Evolutionary conservation across 2,797 vertebrate genomes (phyloP).

Genomic region (Danio tinwini): DNA sequence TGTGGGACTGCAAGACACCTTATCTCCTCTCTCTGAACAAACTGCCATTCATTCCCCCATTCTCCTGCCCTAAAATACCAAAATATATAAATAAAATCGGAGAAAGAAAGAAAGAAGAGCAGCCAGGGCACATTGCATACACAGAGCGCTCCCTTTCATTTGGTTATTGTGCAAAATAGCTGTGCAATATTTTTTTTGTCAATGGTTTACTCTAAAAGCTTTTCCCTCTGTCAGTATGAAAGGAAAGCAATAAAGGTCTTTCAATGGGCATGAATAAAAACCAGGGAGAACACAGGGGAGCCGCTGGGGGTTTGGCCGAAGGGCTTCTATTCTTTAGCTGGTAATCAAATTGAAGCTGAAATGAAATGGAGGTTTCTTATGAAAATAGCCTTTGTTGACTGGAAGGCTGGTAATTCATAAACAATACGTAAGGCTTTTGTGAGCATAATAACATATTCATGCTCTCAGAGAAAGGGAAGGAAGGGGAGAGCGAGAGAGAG

Average conservation of each 20-base stretch:
- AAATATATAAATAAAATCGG: conserved; percentile 70
- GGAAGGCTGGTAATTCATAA: conserved; percentile 99
- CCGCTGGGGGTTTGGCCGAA: conserved; percentile 91
- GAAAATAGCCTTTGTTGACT: conserved; percentile 99
- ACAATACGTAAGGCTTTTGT: conserved; percentile 98
- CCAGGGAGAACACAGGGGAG: conserved; percentile 78
- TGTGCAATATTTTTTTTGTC: conserved; percentile 92
- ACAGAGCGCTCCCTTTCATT: conserved; percentile 78
- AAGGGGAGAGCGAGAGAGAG: conserved; percentile 8
- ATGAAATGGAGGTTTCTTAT: conserved; percentile 99
- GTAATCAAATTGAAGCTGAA: conserved; percentile 99
- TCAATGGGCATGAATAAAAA: conserved; percentile 83
- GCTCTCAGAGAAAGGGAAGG: conserved; percentile 82
- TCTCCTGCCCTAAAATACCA: conserved; percentile 87
- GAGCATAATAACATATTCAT: conserved; percentile 99
- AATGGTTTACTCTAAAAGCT: conserved; percentile 98
- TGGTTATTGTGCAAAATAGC: conserved; percentile 91
- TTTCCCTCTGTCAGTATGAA: conserved; percentile 91
- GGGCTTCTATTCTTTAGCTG: conserved; percentile 93
- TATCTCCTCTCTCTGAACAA: conserved; percentile 70
- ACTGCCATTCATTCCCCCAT: conserved; percentile 77
- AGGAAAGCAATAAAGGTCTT: conserved; percentile 99
- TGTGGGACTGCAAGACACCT: conserved; percentile 83
- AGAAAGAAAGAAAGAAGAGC: conserved; percentile 60
- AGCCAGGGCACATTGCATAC: conserved; percentile 71